A percentile compares a stretch with the other conserved stretches of the same genome.
phyloP scores from a whole-genome alignment of 2,797 vertebrate genomes.

The Toxotes lorentzi region DNA sequence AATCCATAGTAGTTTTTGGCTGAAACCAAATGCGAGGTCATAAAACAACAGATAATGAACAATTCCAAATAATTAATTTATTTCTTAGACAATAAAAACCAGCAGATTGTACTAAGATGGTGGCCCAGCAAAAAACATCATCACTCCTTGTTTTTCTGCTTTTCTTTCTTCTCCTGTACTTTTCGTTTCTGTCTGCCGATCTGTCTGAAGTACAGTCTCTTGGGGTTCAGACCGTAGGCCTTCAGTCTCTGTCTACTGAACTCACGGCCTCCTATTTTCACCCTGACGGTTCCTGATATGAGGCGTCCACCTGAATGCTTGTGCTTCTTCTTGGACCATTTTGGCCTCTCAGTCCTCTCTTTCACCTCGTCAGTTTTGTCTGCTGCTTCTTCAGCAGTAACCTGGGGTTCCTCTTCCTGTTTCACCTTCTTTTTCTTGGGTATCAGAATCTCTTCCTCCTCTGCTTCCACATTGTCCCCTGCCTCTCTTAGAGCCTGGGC shows the following conservation, averaged over 20 bases:
- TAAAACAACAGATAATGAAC: background rate
- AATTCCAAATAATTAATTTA: background rate
- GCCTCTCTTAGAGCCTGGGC: conserved; percentile 43
- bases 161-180: conserved; percentile 71
- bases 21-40: background rate
- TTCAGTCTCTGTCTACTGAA: conserved; percentile 90
- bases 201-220: conserved; percentile 89
- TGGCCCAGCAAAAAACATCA: accelerated
- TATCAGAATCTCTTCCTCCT: conserved; percentile 68
- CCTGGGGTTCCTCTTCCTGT: conserved; percentile 39
- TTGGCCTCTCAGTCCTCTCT: conserved; percentile 55
- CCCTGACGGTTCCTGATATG: conserved; percentile 61
- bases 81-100: background rate
- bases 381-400: background rate
- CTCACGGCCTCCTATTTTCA: conserved; percentile 86
- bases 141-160: conserved; percentile 70
- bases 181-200: conserved; percentile 83
- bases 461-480: conserved; percentile 28
- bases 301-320: conserved; percentile 65
- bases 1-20: background rate
- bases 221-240: conserved; percentile 93
- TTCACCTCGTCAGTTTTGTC: background rate
- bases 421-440: conserved; percentile 80
- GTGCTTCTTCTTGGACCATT: conserved; percentile 71
- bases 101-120: background rate